Evolutionary conservation across 2,113 vertebrate species (phyloP).

Genomic region (Sula dactylatra): DNA sequence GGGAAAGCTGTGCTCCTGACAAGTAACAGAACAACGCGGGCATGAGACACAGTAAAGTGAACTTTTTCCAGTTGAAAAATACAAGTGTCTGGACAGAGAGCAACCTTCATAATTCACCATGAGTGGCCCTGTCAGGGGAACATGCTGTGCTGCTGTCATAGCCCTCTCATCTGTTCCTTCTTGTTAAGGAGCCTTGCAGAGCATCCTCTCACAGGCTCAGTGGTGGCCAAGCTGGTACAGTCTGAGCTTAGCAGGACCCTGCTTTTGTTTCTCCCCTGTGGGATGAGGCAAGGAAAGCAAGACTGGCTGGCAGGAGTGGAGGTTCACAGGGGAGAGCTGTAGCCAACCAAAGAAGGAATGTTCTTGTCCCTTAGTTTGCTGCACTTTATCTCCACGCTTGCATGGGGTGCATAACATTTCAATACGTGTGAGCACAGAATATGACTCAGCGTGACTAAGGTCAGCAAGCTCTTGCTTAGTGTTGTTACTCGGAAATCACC

Average conservation of each 20-base stretch:
- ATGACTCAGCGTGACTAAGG: not conserved
- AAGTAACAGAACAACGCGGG: not conserved
- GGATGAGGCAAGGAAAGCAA: not conserved
- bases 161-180: not conserved
- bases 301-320: not conserved
- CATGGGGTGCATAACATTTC: not conserved
- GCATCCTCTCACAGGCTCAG: not conserved
- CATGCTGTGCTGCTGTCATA: not conserved
- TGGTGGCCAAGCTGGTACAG: not conserved
- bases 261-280: rapidly evolving
- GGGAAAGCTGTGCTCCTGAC: not conserved
- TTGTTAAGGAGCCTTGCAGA: not conserved
- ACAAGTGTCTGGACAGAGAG: not conserved
- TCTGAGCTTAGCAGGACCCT: not conserved
- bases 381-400: not conserved
- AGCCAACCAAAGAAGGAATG: not conserved
- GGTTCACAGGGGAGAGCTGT: not conserved
- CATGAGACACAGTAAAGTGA: not conserved
- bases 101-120: not conserved
- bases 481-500: not conserved
- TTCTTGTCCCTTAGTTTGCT: not conserved
- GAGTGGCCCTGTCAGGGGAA: not conserved
- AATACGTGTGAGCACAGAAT: not conserved
- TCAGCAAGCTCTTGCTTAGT: not conserved
- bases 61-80: not conserved